Evolutionary conservation across 2,888 invertebrate genomes (phyloP).

Genomic region (Pyrrhosoma nymphula): DNA sequence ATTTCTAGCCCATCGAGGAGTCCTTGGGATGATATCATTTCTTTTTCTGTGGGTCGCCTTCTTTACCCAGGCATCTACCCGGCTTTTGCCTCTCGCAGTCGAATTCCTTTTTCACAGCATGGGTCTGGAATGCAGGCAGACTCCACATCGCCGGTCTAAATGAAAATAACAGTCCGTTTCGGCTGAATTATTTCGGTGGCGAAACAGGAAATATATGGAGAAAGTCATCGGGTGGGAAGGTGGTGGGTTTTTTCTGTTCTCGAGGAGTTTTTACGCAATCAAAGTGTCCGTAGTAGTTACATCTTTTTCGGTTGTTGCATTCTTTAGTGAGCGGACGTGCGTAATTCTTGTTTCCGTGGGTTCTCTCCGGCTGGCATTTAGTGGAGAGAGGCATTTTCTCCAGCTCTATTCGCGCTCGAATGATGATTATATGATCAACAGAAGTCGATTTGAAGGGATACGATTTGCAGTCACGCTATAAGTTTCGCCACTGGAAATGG

Average conservation of each 20-base stretch:
- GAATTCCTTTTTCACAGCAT: conserved; percentile 53
- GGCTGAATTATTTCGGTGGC: conserved; percentile 49
- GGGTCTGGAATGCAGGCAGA: not conserved
- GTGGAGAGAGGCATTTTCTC: not conserved
- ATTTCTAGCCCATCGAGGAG: not conserved
- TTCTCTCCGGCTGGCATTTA: not conserved
- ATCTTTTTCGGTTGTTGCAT: not conserved
- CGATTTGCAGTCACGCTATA: conserved; percentile 29
- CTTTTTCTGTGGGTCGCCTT: not conserved
- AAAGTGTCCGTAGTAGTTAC: not conserved
- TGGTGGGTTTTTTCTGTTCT: not conserved
- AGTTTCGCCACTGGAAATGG: conserved; percentile 24
- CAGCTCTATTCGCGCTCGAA: not conserved
- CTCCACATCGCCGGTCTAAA: not conserved
- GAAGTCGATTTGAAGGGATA: conserved; percentile 11
- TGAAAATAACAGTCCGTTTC: conserved; percentile 24
- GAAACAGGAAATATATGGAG: conserved; percentile 47
- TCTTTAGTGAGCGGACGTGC: not conserved
- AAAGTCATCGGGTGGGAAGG: not conserved
- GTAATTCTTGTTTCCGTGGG: not conserved
- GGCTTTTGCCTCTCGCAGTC: not conserved
- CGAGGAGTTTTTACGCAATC: not conserved
- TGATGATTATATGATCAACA: conserved; percentile 3
- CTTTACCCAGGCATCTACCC: not conserved
- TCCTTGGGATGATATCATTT: conserved; percentile 40